Evolutionary conservation across 2,797 vertebrate genomes (phyloP), one percentile per base, ranked within the genome.

Genomic region (Chloroceryle inda): DNA sequence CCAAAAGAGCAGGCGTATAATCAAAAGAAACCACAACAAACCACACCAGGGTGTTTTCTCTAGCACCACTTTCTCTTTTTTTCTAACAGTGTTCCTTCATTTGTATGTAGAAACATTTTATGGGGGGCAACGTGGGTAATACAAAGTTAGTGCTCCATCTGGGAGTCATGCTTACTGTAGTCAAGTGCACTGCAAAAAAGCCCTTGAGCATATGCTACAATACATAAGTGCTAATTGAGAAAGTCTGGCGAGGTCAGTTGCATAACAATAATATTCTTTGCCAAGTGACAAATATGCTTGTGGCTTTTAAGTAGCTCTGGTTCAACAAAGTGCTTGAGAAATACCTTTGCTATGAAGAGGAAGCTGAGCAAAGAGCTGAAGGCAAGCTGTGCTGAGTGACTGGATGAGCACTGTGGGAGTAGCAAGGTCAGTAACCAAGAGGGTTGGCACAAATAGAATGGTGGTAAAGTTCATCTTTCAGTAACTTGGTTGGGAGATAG

Each of bases 121-220:
- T 17, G 47, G 42, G 62, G 47, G 59, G 44, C 67, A 90, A 49
- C 33, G 64, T 22, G 44, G 77, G 1, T 75, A 74, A 84, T 63
- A 82, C n/a, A 78, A 90, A 92, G 69, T 66, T 24, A 55, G 38
- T 38, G 93, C 63, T 94, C 80, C 80, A 87, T 76, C 63, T 90
- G 88, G 74, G 73, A 95, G 79, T 88, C 73, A 24, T 5, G 7
- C 33, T 80, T 33, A 10, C 0, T 84, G 56, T 59, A 94, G 92
- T 72, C 83, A 79, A 94, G 83, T 47, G 76, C 69, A 35, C 47
- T 72, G 62, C 86, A 87, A 77, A 92, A 56, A 71, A 89, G 74
- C 74, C 47, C 81, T 86, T 33, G 83, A 90, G 77, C 71, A 61
- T 56, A 62, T 85, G 83, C 77, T 84, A 58, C 52, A 10, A 22